phyloP scores from a whole-genome alignment of 2,888 invertebrate genomes.

The Dexiosoma caninum region DNA sequence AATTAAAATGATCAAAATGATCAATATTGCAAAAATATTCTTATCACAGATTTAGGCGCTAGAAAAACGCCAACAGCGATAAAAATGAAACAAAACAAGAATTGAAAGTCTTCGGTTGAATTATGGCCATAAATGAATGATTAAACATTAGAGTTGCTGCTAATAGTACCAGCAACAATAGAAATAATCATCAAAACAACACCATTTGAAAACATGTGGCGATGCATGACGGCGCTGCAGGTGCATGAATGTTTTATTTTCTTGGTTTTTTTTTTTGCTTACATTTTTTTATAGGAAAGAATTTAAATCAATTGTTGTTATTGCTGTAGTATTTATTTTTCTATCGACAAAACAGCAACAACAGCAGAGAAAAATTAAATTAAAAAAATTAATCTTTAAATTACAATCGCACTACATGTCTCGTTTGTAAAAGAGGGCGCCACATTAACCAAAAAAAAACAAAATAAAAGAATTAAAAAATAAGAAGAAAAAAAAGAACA shows the following conservation, averaged over 20 bases:
- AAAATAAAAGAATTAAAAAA: not conserved
- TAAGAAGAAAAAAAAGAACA: constrained; percentile 20
- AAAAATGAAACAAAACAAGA: not conserved
- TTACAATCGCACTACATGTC: constrained; percentile 53
- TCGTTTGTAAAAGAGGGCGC: constrained; percentile 61
- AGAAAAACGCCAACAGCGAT: not conserved
- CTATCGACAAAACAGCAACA: constrained; percentile 45
- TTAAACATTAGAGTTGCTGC: constrained; percentile 3
- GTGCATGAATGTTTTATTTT: constrained; percentile 62
- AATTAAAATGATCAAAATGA: too few species aligned
- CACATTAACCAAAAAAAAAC: constrained; percentile 43
- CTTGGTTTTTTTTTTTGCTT: constrained; percentile 2
- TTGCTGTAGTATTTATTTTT: constrained; percentile 41
- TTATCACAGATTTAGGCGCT: constrained; percentile 1
- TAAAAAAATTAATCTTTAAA: constrained; percentile 43
- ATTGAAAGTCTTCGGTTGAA: constrained; percentile 18
- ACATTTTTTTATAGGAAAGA: constrained; percentile 31
- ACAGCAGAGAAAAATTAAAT: constrained; percentile 17
- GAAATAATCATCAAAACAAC: constrained; percentile 39
- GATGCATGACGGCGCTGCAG: constrained; percentile 63
- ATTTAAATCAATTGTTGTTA: constrained; percentile 46
- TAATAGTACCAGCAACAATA: constrained; percentile 6
- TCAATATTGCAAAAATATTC: not conserved
- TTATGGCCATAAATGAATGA: constrained; percentile 22
- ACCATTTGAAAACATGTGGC: constrained; percentile 59